Percentiles rank a stretch among this genome's conserved stretches.
Conservation (phyloP, 2,888 invertebrate species). For the Chymomyza procnemis region DNA sequence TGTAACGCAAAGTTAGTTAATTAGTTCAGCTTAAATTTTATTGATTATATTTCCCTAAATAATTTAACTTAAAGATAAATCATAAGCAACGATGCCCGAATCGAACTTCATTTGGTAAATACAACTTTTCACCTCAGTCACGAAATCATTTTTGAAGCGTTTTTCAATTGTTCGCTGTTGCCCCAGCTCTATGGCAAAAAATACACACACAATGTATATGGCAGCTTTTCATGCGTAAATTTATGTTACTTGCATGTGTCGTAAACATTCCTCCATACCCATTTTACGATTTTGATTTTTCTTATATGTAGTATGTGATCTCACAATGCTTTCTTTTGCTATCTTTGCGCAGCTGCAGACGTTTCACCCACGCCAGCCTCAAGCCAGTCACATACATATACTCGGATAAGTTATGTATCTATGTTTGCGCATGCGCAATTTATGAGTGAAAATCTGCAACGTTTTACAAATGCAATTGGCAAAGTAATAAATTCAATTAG, state of each 20-base stretch:
- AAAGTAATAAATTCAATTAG: slow-evolving; percentile 64
- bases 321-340: slow-evolving; percentile 34
- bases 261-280: slow-evolving; percentile 64
- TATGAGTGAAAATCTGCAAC: slow-evolving; percentile 66
- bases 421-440: slow-evolving; percentile 48
- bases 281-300: not conserved
- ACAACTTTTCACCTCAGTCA: not conserved
- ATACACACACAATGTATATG: not conserved
- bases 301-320: not conserved
- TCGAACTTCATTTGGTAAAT: not conserved
- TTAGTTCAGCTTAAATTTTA: no score
- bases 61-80: no score
- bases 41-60: no score
- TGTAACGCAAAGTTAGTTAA: no score
- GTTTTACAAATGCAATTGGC: slow-evolving; percentile 61
- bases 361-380: slow-evolving; percentile 66
- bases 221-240: slow-evolving; percentile 70
- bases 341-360: not conserved
- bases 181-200: not conserved
- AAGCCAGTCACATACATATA: slow-evolving; percentile 14
- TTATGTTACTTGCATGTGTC: slow-evolving; percentile 67
- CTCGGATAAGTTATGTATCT: not conserved
- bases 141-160: not conserved
- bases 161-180: not conserved
- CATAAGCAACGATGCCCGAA: no score